Evolutionary conservation across 2,797 vertebrate species (phyloP).

Genomic region (Hyperoplus lanceolatus): DNA sequence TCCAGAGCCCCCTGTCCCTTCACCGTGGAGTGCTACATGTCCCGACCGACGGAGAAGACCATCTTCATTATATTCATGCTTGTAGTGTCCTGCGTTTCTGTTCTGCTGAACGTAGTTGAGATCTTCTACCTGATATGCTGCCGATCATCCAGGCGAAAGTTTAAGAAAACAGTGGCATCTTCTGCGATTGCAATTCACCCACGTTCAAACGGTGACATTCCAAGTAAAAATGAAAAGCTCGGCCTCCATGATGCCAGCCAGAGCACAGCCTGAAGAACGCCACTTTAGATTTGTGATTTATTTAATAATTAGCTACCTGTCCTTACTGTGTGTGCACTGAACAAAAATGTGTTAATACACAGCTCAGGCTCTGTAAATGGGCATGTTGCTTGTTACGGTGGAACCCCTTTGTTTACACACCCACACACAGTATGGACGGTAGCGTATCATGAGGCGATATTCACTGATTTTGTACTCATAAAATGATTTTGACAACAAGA

Average conservation of each 20-base stretch:
- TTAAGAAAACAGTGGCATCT: constrained; percentile 1
- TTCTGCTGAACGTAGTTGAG: constrained; percentile 92
- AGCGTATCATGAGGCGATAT: too few relatives aligned
- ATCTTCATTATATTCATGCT: constrained; percentile 99
- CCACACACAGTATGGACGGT: too few relatives aligned
- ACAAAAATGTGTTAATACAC: too few relatives aligned
- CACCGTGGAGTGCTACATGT: constrained; percentile 96
- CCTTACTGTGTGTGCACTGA: too few relatives aligned
- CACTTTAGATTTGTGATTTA: not conserved
- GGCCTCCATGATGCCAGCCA: constrained; percentile 36
- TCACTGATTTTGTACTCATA: too few relatives aligned
- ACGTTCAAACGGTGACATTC: constrained; percentile 1
- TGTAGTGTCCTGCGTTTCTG: constrained; percentile 89
- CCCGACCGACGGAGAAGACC: constrained; percentile 96
- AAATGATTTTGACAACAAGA: too few relatives aligned
- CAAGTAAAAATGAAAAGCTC: constrained; percentile 49
- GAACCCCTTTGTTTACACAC: too few relatives aligned
- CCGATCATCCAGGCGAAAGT: constrained; percentile 70
- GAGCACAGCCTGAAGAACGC: constrained; percentile 44
- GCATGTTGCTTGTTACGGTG: too few relatives aligned
- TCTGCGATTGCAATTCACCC: constrained; percentile 45
- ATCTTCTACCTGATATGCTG: constrained; percentile 92
- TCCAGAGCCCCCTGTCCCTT: constrained; percentile 91
- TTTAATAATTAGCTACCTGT: too few relatives aligned
- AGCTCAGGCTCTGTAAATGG: too few relatives aligned